Evolutionary conservation across 2,797 vertebrate genomes (phyloP).

Genomic region (Girardinus metallicus): DNA sequence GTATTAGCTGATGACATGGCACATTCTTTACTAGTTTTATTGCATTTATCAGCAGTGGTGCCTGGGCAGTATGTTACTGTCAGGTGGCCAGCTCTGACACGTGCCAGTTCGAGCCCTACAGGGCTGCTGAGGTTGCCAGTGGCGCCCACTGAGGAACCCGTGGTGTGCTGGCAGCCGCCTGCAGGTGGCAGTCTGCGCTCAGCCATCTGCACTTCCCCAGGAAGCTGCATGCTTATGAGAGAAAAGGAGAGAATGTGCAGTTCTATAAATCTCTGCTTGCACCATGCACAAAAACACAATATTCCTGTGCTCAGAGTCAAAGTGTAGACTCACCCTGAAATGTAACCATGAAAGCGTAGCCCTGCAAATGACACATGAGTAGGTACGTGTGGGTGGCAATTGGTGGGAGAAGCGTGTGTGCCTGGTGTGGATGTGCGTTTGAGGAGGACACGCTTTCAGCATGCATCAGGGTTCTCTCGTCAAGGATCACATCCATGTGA

Average conservation of each 20-base stretch:
- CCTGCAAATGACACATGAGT: slow-evolving; percentile 52
- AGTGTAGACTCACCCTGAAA: slow-evolving; percentile 18
- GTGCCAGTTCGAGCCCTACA: slow-evolving; percentile 36
- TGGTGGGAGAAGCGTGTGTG: slow-evolving; percentile 22
- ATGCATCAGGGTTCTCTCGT: slow-evolving; percentile 62
- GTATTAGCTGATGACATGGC: slow-evolving; percentile 76
- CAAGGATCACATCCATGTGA: slow-evolving; percentile 55
- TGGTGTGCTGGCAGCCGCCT: slow-evolving; percentile 73
- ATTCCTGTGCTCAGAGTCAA: slow-evolving; percentile 24
- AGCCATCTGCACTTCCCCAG: slow-evolving; percentile 83
- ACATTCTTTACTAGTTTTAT: slow-evolving; percentile 83
- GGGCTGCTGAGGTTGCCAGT: slow-evolving; percentile 59
- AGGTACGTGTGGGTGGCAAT: slow-evolving; percentile 19
- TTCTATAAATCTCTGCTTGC: slow-evolving; percentile 78
- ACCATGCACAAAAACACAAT: slow-evolving; percentile 49
- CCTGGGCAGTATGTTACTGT: slow-evolving; percentile 74
- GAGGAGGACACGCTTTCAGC: slow-evolving; percentile 60
- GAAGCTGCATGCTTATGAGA: slow-evolving; percentile 77
- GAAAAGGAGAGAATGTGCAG: slow-evolving; percentile 68
- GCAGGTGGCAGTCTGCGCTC: slow-evolving; percentile 80
- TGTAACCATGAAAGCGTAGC: slow-evolving; percentile 34
- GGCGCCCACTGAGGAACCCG: slow-evolving; percentile 65
- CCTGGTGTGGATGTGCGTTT: slow-evolving; percentile 18
- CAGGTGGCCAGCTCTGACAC: slow-evolving; percentile 60
- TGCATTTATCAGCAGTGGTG: slow-evolving; percentile 76